Base-by-base conservation (phyloP, 2,888 invertebrate species). In the Caenorhabditis sinica region DNA sequence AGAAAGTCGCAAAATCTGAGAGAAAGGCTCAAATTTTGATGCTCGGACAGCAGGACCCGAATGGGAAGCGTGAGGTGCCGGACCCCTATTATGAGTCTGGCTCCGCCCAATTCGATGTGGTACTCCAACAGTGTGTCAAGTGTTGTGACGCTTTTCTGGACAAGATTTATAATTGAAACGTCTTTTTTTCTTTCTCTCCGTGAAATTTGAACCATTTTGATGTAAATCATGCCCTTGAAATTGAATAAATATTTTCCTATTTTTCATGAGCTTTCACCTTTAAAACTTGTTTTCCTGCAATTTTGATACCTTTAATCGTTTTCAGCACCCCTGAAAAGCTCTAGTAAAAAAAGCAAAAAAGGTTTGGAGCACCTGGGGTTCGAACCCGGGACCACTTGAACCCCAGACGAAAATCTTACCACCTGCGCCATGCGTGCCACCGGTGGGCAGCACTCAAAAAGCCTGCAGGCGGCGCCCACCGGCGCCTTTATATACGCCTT, bases 21-120 rank as follows among this genome's bases (percentile, higher is more conserved):
- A 94, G 94, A 81, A 95, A 95, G 92, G 96, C 97, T 0, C 95
- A 95, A 92, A 94, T 97, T 53, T 94, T 96, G 28, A 94, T 97
- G 73, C 95, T 98, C 66, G 97, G 97, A n/a, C 95, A 95, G 84
- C 97, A 95, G 94, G 96, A 97, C 92, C 95, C 97, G 9, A 6
- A 80, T 13, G 88, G 85, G 17, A 73, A 83, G 53, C 49, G 45
- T 15, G 77, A 85, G 53, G 97, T 97, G 86, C 95, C 95, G 88
- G 97, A 97, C 94, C 97, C 97, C 2, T 97, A 97, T 93, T 97
- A 96, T 94, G 95, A 96, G 93, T 92, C 93, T 49, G 95, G 95
- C 68, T 94, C 94, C 69, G 94, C 94, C 82, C 96, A 95, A 15
- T 96, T 96, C 93, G 95, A 96, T 91, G 95, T 95, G 91, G 89